Conservation (phyloP, 53 echinoderm and acorn worm genomes). For the Echinometra lucunter region DNA sequence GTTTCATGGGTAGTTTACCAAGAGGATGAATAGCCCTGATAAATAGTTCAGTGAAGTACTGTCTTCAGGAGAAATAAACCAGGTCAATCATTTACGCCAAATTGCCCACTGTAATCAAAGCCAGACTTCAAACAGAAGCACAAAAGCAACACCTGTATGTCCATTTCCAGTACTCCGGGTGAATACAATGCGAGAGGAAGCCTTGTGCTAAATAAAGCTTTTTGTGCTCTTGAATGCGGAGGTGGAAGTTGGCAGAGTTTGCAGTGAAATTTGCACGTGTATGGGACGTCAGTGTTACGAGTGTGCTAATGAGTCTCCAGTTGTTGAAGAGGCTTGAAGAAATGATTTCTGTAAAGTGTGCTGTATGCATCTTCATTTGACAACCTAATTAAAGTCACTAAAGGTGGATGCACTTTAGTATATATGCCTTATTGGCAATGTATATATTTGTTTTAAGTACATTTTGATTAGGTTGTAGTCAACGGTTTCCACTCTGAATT, state of each 20-base stretch:
- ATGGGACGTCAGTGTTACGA: background rate
- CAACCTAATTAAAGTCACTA: background rate
- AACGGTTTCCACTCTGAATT: no score
- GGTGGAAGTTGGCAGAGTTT: constrained; percentile 4
- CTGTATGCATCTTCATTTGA: background rate
- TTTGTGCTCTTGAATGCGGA: background rate
- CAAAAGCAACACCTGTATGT: constrained; percentile 53
- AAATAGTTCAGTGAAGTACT: background rate
- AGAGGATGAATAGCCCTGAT: background rate
- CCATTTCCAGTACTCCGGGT: background rate
- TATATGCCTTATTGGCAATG: no score
- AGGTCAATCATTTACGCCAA: constrained; percentile 31
- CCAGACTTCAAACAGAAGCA: constrained; percentile 45
- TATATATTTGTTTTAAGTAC: background rate
- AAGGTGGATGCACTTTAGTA: background rate
- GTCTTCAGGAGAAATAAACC: background rate
- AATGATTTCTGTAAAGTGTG: background rate
- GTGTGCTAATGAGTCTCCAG: background rate
- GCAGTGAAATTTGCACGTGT: constrained; percentile 20
- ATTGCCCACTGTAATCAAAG: constrained; percentile 34
- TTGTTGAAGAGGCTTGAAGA: background rate
- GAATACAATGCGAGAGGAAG: constrained; percentile 46
- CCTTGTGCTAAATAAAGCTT: constrained; percentile 48
- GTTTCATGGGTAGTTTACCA: constrained; percentile 31
- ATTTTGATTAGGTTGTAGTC: background rate